Percentiles rank a stretch among this genome's conserved stretches.
Evolutionary conservation across 2,113 vertebrate genomes (phyloP).

Genomic region (Hemibagrus wyckioides): DNA sequence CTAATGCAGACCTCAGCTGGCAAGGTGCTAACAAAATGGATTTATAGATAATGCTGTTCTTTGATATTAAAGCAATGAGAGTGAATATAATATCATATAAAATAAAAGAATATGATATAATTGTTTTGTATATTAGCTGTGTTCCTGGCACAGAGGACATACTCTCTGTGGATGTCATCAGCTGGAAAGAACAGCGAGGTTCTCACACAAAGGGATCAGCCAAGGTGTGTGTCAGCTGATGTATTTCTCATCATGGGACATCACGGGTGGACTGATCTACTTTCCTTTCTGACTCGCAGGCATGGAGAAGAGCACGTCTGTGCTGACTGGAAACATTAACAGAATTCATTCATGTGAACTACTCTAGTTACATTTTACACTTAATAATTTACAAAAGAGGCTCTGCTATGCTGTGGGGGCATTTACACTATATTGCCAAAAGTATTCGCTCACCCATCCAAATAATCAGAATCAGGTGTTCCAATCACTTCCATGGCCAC

Average conservation of each 20-base stretch:
- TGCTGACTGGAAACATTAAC: not conserved
- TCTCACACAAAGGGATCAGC: conserved; percentile 41
- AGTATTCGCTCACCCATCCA: no score
- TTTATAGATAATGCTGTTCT: conserved; percentile 5
- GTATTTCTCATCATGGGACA: conserved; percentile 46
- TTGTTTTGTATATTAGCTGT: not conserved
- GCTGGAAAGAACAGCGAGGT: conserved; percentile 30
- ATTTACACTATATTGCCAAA: no score
- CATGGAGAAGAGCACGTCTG: conserved; percentile 18
- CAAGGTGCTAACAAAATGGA: conserved; percentile 27
- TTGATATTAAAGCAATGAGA: not conserved
- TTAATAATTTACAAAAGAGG: not conserved
- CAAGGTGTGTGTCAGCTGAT: conserved; percentile 59
- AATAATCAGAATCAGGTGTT: no score
- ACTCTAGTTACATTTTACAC: not conserved
- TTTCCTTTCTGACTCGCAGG: conserved; percentile 40
- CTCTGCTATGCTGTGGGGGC: not conserved
- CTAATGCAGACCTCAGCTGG: conserved; percentile 64
- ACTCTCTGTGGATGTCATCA: conserved; percentile 17
- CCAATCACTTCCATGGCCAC: no score
- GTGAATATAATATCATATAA: not conserved
- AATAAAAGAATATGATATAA: not conserved
- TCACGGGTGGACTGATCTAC: conserved; percentile 48
- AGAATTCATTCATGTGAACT: conserved; percentile 33
- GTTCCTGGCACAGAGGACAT: not conserved